Evolutionary conservation across 1,140 invertebrate genomes (phyloP).

Genomic region (Chironomus tepperi): DNA sequence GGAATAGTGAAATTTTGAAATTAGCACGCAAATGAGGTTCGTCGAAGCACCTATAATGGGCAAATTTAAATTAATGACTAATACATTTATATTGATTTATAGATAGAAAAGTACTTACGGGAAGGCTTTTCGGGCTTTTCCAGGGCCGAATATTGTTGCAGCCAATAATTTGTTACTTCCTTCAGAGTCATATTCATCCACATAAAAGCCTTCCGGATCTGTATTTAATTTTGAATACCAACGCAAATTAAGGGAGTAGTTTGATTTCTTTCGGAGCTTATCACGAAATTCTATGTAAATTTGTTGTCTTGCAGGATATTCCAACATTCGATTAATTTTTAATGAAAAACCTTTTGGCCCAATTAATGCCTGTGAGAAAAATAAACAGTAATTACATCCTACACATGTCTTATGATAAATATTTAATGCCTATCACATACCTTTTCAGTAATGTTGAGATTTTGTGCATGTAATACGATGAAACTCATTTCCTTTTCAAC

Average conservation of each 20-base stretch:
- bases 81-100: no score
- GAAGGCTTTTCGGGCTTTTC: slow-evolving; percentile 86
- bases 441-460: slow-evolving; percentile 79
- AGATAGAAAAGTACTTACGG: slow-evolving; percentile 51
- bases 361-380: slow-evolving; percentile 51
- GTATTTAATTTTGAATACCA: slow-evolving; percentile 72
- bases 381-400: background rate
- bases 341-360: slow-evolving; percentile 60
- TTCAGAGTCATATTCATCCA: slow-evolving; percentile 70
- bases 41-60: slow-evolving; percentile 66
- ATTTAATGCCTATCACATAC: slow-evolving; percentile 40
- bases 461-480: slow-evolving; percentile 83
- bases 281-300: slow-evolving; percentile 77
- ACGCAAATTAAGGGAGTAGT: slow-evolving; percentile 75
- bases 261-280: slow-evolving; percentile 63
- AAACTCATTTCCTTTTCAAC: slow-evolving; percentile 77
- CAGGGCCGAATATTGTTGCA: slow-evolving; percentile 92
- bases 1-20: slow-evolving; percentile 81
- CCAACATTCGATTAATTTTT: slow-evolving; percentile 62
- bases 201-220: slow-evolving; percentile 85
- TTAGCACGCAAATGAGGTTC: slow-evolving; percentile 91
- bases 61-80: no score
- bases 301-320: slow-evolving; percentile 75
- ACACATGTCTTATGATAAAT: background rate
- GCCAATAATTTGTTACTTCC: slow-evolving; percentile 79